Percentiles rank a stretch among this genome's conserved stretches.
phyloP scores from a whole-genome alignment of 2,888 invertebrate species.

The Linyphia triangularis region DNA sequence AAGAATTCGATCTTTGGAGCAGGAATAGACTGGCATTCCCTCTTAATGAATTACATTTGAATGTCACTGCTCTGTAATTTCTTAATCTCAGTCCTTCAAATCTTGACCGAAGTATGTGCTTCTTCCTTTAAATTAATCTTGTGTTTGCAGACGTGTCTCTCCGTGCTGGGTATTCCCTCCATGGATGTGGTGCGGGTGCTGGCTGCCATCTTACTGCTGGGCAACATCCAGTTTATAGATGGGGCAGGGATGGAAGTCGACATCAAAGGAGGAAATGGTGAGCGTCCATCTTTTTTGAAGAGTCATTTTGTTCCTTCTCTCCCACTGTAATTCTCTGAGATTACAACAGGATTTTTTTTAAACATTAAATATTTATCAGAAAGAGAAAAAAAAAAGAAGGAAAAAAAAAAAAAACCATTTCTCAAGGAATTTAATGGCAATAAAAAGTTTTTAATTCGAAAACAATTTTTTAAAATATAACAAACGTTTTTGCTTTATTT shows the following conservation, averaged over 20 bases:
- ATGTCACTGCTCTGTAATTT: too few species aligned
- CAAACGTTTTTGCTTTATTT: too few species aligned
- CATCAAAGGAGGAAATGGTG: constrained; percentile 85
- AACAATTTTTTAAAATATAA: not conserved
- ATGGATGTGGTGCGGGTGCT: constrained; percentile 94
- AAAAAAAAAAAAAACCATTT: not conserved
- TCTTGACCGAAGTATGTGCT: too few species aligned
- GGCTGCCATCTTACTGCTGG: constrained; percentile 92
- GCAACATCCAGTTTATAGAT: constrained; percentile 94
- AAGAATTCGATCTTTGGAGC: too few species aligned
- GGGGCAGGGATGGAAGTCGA: constrained; percentile 84
- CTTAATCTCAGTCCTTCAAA: too few species aligned
- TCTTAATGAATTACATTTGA: too few species aligned
- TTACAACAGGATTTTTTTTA: too few species aligned
- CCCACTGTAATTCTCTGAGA: too few species aligned
- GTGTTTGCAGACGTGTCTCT: constrained; percentile 77
- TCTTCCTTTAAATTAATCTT: too few species aligned
- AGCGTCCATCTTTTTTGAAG: not conserved
- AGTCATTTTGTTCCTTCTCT: not conserved
- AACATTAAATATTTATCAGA: not conserved
- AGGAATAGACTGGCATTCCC: too few species aligned
- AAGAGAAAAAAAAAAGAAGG: not conserved
- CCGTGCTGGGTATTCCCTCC: constrained; percentile 93
- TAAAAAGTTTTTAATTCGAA: not conserved
- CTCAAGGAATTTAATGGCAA: not conserved